Base-by-base conservation (phyloP, 2,888 invertebrate species). In the Steinernema scapterisci region DNA sequence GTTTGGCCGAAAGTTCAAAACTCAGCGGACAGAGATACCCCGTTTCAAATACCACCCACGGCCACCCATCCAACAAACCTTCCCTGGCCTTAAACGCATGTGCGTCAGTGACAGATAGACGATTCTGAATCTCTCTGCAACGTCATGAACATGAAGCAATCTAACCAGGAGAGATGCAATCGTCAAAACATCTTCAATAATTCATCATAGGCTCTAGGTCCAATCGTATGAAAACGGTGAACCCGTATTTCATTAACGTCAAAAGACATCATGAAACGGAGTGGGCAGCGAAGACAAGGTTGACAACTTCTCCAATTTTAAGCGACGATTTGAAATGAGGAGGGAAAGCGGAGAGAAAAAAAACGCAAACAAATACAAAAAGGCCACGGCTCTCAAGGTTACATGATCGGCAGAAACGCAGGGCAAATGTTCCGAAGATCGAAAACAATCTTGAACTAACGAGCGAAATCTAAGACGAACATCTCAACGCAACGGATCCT, bases 141-240 rank as follows among this genome's bases (percentile, higher is more conserved):
- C 54, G 25, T 54, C 54, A 19, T 19, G 11, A 11, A 21, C 63
- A 63, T 31, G 27, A 31, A 31, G 63, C 31, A 21, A 27, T 63
- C 38, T 31, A 38, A 63, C 27, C 25, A 31, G 27, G 63, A 63
- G 63, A 63, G 21, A 54, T 25, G 63, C 63, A 31, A 6, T 63
- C 63, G 63, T 63, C 63, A 63, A 63, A 63, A 63, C 63, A 63
- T 31, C 11, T 13, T 63, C 63, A 63, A 63, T 63, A 13, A 63
- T 63, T 63, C n/a, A 63, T 63, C n/a, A 23, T 31, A 52, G 31
- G 16, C 63, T 31, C 52, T 23, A 21, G 52, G 52, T 19, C 54
- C 21, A 63, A 63, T 63, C 63, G 63, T 63, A 63, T 63, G 31
- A 63, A 38, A 31, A 31, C 27, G 63, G 27, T 25, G 63, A 63